These are phyloP conservation scores for Panthera leo DNA, from an alignment of 2,113 vertebrate genomes.

Conservation along the genomic window DNA sequence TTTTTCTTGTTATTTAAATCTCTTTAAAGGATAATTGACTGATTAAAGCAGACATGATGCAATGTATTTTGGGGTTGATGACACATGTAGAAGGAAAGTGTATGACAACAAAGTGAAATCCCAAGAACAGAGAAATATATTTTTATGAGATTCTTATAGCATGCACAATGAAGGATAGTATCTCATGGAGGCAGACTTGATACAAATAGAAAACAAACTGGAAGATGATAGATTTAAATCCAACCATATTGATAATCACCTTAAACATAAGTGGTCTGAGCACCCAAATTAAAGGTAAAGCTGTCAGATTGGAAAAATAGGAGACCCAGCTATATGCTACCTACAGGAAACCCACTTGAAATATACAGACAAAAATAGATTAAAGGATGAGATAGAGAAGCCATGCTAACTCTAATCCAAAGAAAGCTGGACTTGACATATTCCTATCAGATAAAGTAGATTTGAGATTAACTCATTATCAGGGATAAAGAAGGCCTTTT, in stretches of 20 bases:
- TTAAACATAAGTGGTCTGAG: neutral
- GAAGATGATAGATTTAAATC: neutral
- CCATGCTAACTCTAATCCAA: neutral
- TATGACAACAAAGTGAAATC: neutral
- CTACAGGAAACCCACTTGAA: neutral
- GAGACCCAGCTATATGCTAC: neutral
- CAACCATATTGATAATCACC: neutral
- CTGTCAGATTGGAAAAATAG: neutral
- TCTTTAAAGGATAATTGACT: neutral
- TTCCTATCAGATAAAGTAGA: neutral
- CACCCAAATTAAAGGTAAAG: neutral
- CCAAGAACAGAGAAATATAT: neutral
- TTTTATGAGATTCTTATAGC: neutral
- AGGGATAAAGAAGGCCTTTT: neutral
- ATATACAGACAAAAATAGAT: neutral
- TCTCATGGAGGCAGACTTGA: neutral
- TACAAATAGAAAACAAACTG: neutral
- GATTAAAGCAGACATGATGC: neutral
- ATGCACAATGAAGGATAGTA: neutral
- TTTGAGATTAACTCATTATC: neutral
- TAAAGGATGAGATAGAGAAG: neutral
- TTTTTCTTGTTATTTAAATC: neutral
- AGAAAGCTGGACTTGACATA: neutral
- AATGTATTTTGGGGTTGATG: neutral
- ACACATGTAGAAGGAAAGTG: neutral